Base-by-base conservation (phyloP, 2,113 vertebrate genomes). In the Cephalopholis sonnerati region DNA sequence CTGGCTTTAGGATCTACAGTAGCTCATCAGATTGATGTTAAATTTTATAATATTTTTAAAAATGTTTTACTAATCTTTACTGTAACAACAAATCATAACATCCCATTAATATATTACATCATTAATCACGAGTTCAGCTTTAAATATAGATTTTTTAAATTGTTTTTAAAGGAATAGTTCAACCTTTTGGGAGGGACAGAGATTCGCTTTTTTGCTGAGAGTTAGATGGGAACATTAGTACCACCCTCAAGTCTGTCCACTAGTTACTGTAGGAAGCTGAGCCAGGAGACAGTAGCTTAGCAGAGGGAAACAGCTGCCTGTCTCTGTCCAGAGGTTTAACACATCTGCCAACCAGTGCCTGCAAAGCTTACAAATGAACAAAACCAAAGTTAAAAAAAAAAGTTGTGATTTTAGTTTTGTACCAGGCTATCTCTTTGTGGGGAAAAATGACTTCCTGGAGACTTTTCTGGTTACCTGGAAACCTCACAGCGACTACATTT, bases 61-160 rank as follows among this genome's bases (percentile, higher is more conserved):
- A 61, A 61, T 5, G 9, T 66, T 53, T 2, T 9, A 70, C n/a
- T 12, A 51, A 12, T 13, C 20, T 9, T 8, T 1, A 17, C 71
- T 62, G 7, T 36, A 32, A 74, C 24, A 7, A 4, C 50, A 29
- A 3, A 36, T 57, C 39, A 51, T 20, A 15, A 54, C 32, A 55
- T 10, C 54, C 8, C 6, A 12, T 36, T 36, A 36, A 36, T 36
- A 36, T 36, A 36, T 36, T 36, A 36, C 32, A 48, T 48, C 4
- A 15, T 63, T 13, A 1, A 16, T 20, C 29, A n/a, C 25, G 24
- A 64, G 69, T 55, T 79, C 29, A 79, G 46, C 46, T 64, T 74
- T 55, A n/a, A 39, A 62, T 79, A 57, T 4, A 1, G 17, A 50
- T 18, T 46, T 20, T 48, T 39, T 8, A 44, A 44, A 44, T 44